These are phyloP conservation scores for Siderastrea siderea DNA, from an alignment of 92 coral and sea anemone species.

Conservation along the genomic window DNA sequence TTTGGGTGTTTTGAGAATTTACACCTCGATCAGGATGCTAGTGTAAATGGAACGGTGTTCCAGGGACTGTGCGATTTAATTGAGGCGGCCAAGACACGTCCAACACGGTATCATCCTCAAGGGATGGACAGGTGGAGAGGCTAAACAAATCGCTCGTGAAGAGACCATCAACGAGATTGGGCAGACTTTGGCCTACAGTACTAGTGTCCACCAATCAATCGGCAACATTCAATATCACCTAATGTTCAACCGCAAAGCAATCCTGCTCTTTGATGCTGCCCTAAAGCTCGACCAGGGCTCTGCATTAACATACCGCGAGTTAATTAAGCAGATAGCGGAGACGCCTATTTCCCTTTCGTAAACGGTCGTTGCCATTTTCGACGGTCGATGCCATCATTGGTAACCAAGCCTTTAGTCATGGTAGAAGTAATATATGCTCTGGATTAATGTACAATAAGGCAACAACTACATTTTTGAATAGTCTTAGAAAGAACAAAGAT, in stretches of 20 bases:
- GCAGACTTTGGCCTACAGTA: constrained; percentile 23
- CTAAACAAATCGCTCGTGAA: constrained; percentile 49
- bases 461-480: too few species aligned
- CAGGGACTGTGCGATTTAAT: constrained; percentile 48
- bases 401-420: too few species aligned
- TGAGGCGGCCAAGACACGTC: constrained; percentile 28
- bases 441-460: too few species aligned
- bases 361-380: too few species aligned
- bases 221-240: constrained; percentile 29
- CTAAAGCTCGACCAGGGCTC: constrained; percentile 15
- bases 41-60: constrained; percentile 27
- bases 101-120: constrained; percentile 27
- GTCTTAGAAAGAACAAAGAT: too few species aligned
- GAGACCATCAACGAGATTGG: constrained; percentile 35
- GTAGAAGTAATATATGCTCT: too few species aligned
- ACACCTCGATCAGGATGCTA: constrained; percentile 30
- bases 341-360: too few species aligned
- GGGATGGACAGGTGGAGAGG: constrained; percentile 54
- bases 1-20: constrained; percentile 45
- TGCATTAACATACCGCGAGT: constrained; percentile 15
- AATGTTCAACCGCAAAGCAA: constrained; percentile 29
- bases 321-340: constrained; percentile 21
- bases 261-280: constrained; percentile 25
- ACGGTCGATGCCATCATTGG: too few species aligned
- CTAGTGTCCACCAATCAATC: constrained; percentile 35